phyloP scores from a whole-genome alignment of 2,888 invertebrate genomes.

The Trichopria drosophilae region DNA sequence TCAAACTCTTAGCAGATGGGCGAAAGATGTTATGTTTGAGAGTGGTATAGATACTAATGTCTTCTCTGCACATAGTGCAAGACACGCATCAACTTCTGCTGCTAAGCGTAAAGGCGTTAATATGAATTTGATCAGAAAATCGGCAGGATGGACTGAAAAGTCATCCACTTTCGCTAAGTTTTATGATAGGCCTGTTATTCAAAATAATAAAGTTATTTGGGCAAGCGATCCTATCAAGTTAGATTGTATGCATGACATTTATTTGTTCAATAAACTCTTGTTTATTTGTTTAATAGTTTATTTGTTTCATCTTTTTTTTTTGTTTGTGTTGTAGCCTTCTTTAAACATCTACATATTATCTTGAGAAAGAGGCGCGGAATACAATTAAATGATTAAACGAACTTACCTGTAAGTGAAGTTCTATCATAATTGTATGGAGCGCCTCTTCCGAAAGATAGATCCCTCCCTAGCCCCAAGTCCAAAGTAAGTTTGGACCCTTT shows the following conservation, averaged over 20 bases:
- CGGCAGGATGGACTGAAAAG: not conserved
- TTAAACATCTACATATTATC: conserved; percentile 4
- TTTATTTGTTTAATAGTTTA: not conserved
- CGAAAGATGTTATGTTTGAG: not conserved
- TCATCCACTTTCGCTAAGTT: not conserved
- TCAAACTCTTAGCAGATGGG: conserved; percentile 32
- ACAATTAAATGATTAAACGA: too few species aligned
- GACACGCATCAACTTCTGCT: not conserved
- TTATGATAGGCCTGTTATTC: conserved; percentile 2
- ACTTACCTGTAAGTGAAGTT: too few species aligned
- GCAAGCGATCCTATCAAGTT: not conserved
- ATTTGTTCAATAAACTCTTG: not conserved
- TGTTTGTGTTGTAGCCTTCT: too few species aligned
- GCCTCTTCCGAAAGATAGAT: too few species aligned
- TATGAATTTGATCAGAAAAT: not conserved
- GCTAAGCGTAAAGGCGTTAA: not conserved
- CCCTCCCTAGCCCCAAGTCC: too few species aligned
- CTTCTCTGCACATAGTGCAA: not conserved
- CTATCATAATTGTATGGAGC: too few species aligned
- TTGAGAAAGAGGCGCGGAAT: too few species aligned
- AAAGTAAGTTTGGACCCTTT: too few species aligned
- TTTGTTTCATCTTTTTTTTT: too few species aligned
- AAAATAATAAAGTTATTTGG: not conserved
- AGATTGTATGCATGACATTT: not conserved
- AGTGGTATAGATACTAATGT: not conserved